Base-by-base conservation (phyloP, 1,140 invertebrate species). In the Drosophila lowei region DNA sequence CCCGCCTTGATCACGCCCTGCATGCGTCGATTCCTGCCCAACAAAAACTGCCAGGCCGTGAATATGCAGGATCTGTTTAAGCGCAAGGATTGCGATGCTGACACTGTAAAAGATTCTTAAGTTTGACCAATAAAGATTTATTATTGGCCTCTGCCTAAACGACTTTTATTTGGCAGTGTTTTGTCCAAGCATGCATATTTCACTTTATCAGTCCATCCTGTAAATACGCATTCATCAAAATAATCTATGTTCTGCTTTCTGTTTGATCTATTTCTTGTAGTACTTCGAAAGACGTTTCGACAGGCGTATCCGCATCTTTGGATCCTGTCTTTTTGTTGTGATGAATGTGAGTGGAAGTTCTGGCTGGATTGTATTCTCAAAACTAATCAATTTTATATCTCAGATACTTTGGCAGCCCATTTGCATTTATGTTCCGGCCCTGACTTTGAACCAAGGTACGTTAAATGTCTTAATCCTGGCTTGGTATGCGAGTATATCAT, bases 381-480 rank as follows among this genome's bases (percentile, higher is more conserved):
- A 23, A 25, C 6, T 21, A 41, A 0, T n/a, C 41, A 67, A 15
- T 25, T 2, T 9, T 7, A 38, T 50, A 30, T 28, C 53, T 42
- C 53, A 90, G 63, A 62, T 97, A 42, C 96, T 89, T 6, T 89
- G 85, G 85, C 95, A 47, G 93, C 95, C 47, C 93, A 94, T 59
- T 95, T 96, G 92, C 94, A 96, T 97, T 6, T 97, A 96, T 89
- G 96, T 96, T 0, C 97, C 96, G 5, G 96, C 96, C 2, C 92
- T 97, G 66, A 96, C 96, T 46, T 90, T 97, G 50, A 95, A 95
- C 90, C 94, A 95, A 93, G 94, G 94, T 94, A 11, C 4, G 11
- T 38, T 13, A 11, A 52, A 11, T 16, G 3, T 1, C 7, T 1
- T 3, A 2, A 13, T 55, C 2, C 1, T 30, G 25, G 1, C 13